Conservation (phyloP, 2,888 invertebrate genomes). For the Papilio gigon region DNA sequence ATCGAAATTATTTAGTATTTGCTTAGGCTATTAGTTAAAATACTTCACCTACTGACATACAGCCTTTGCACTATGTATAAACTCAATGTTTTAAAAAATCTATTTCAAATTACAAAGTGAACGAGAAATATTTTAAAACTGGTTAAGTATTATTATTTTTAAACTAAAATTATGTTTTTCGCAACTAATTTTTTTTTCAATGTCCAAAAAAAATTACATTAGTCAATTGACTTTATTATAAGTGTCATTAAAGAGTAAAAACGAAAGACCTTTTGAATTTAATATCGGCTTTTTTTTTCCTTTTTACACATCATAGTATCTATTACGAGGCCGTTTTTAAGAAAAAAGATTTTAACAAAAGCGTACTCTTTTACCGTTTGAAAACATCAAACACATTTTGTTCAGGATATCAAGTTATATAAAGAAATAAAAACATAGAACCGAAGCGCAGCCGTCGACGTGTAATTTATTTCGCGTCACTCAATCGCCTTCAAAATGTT, state of each 20-base stretch:
- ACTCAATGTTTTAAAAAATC: no score
- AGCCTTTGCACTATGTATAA: neutral
- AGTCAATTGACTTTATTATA: no score
- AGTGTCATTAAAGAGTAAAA: no score
- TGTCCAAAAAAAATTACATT: no score
- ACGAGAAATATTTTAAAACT: no score
- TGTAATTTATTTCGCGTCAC: slow-evolving; percentile 36
- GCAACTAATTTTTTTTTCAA: no score
- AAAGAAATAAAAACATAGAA: slow-evolving; percentile 29
- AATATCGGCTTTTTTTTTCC: no score
- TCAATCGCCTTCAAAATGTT: slow-evolving; percentile 32
- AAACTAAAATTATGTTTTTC: no score
- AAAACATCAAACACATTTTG: neutral
- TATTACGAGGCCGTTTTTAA: neutral
- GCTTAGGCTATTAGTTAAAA: slow-evolving; percentile 1
- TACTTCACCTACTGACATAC: neutral
- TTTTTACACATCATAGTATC: neutral
- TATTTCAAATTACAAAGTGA: no score
- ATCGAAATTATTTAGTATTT: slow-evolving; percentile 11
- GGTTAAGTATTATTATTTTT: no score
- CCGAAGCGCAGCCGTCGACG: slow-evolving; percentile 17
- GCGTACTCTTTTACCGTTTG: neutral
- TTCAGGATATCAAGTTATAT: slow-evolving; percentile 15
- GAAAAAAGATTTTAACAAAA: neutral
- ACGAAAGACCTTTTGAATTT: no score